Evolutionary conservation across 2,113 vertebrate species (phyloP).

Genomic region (Psophia crepitans): DNA sequence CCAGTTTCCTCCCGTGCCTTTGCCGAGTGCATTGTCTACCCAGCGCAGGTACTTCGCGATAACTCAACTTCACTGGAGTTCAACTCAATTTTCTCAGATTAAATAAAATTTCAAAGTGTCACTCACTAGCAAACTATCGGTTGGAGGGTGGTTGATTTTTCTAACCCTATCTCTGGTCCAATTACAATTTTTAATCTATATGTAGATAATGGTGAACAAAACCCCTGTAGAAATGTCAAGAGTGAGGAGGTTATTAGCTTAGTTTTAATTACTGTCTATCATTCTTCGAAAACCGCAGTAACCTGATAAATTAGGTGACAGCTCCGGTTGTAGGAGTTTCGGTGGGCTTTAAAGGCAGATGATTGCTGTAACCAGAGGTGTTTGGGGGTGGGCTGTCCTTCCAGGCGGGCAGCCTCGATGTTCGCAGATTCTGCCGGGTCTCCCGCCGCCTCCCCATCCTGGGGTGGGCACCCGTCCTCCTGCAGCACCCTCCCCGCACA

Average conservation of each 20-base stretch:
- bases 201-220: conserved; percentile 94
- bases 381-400: neutral
- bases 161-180: conserved; percentile 89
- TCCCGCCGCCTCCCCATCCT: neutral
- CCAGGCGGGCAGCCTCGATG: neutral
- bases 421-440: accelerated
- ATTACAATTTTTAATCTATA: conserved; percentile 99
- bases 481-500: neutral
- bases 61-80: conserved; percentile 81
- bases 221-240: conserved; percentile 94
- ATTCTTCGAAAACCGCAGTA: conserved; percentile 74
- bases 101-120: conserved; percentile 89
- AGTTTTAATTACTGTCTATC: conserved; percentile 99
- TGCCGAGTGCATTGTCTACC: neutral
- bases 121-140: conserved; percentile 81
- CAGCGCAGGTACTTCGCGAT: conserved; percentile 52
- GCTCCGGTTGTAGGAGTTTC: conserved; percentile 8
- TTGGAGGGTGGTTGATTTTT: conserved; percentile 81
- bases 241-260: conserved; percentile 95
- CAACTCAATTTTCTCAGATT: conserved; percentile 90
- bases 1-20: accelerated
- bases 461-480: accelerated
- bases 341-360: neutral
- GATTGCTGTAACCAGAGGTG: neutral
- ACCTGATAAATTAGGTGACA: conserved; percentile 75